Base-by-base conservation (phyloP, 2,888 invertebrate genomes). In the Drosophila atripex region DNA sequence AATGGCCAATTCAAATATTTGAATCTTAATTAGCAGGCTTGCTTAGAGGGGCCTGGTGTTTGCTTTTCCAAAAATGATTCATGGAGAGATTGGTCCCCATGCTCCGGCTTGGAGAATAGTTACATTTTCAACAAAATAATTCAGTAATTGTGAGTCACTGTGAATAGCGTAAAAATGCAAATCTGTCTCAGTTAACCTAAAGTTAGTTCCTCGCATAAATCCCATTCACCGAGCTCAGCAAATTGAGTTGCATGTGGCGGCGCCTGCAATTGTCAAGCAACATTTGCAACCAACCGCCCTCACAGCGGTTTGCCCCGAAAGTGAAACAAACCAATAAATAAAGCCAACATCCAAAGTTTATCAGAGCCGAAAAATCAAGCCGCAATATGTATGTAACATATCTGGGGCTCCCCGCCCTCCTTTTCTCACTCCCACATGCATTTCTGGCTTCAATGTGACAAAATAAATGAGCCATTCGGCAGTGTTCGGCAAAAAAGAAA, bases 391-490 rank as follows among this genome's bases (percentile, higher is more conserved):
- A 43, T 54, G 65, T 45, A 12, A 30, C 30, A 12, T 57, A 32
- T 28, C 12, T 30, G 14, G 25, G 12, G 9, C 21, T 56, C 9
- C 12, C 12, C 21, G 56, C 61, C 59, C 46, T 41, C 46, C 50
- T 30, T 55, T 35, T 43, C 39, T 41, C 61, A 71, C 54, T 72
- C 79, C 69, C 80, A 86, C 69, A 72, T 80, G 61, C 68, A 58
- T 50, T 64, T 23, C 28, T 30, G 46, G 38, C 49, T 46, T 3
- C 54, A 73, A 75, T 71, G 80, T 80, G 86, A 80, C 84, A 80
- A 80, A 86, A 86, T 83, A 80, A 86, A 80, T 80, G 80, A 80
- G 59, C 84, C 74, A 50, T 68, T 75, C 65, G 71, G 66, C 61
- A 65, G 71, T 50, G 55, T 16, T 28, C 28, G 28, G 39, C 53